Evolutionary conservation across 2,797 vertebrate genomes (phyloP).

Genomic region (Sphaeramia orbicularis): DNA sequence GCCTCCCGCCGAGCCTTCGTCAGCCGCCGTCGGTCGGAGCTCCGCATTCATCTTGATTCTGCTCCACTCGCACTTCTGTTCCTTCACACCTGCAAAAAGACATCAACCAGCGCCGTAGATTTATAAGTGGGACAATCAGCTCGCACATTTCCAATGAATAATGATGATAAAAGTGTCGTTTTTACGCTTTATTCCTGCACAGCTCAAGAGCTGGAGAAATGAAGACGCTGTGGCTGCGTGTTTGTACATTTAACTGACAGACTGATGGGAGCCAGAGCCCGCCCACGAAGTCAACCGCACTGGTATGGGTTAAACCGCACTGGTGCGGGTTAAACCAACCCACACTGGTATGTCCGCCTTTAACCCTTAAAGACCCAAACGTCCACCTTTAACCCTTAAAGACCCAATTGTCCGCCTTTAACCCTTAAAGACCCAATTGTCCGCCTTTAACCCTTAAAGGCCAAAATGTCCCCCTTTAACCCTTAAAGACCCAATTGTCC

Average conservation of each 20-base stretch:
- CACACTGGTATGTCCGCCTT: no score
- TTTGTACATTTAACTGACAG: conserved; percentile 9
- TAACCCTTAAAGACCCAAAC: no score
- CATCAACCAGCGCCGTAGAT: conserved; percentile 54
- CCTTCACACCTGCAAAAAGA: conserved; percentile 64
- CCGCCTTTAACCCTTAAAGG: no score
- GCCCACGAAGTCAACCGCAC: neutral
- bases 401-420: no score
- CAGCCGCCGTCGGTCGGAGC: conserved; percentile 52
- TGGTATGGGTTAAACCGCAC: neutral
- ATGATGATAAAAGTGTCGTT: conserved; percentile 57
- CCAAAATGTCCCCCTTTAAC: no score
- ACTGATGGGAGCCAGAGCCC: neutral
- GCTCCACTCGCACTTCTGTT: conserved; percentile 71
- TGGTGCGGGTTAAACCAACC: neutral
- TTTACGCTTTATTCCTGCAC: conserved; percentile 27
- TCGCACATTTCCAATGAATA: conserved; percentile 33
- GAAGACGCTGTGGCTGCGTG: neutral
- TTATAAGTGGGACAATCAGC: conserved; percentile 38
- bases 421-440: no score
- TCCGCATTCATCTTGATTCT: conserved; percentile 82
- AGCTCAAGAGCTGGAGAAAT: conserved; percentile 13
- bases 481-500: no score
- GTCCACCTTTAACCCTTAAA: no score
- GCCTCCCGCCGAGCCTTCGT: conserved; percentile 59